Percentiles rank a stretch among this genome's conserved stretches.
Evolutionary conservation across 2,797 vertebrate genomes (phyloP).

Genomic region (Odontamblyopus rebecca): DNA sequence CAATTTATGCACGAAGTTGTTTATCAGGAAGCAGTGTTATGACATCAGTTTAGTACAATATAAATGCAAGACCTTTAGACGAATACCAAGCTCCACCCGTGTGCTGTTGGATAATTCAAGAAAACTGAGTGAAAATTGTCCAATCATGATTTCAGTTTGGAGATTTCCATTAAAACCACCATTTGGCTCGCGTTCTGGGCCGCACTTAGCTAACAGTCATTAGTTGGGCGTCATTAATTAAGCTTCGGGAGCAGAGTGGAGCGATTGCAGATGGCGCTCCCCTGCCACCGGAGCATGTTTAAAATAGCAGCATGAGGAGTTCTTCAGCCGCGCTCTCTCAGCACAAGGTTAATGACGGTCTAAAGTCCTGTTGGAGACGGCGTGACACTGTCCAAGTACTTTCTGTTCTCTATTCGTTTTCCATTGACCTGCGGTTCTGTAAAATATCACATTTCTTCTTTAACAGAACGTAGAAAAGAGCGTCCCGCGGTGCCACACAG

Average conservation of each 20-base stretch:
- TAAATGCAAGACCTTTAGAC: neutral
- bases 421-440: neutral
- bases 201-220: conserved; percentile 63
- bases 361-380: conserved; percentile 26
- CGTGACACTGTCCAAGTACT: conserved; percentile 29
- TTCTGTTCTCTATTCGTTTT: neutral
- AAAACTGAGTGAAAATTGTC: conserved; percentile 58
- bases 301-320: conserved; percentile 38
- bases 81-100: conserved; percentile 26
- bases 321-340: conserved; percentile 24
- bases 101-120: conserved; percentile 39
- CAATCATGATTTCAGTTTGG: conserved; percentile 47
- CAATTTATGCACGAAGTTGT: too few species aligned
- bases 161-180: conserved; percentile 64
- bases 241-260: conserved; percentile 50
- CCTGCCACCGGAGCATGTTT: conserved; percentile 33
- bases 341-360: conserved; percentile 23
- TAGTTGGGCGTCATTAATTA: conserved; percentile 67
- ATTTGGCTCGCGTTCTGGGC: conserved; percentile 52
- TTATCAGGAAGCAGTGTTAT: too few species aligned
- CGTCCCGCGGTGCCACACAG: neutral
- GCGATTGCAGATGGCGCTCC: conserved; percentile 52
- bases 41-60: neutral
- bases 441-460: neutral
- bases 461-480: neutral